Evolutionary conservation across 2,888 invertebrate species (phyloP).

Genomic region (Tryphoninae sp.): DNA sequence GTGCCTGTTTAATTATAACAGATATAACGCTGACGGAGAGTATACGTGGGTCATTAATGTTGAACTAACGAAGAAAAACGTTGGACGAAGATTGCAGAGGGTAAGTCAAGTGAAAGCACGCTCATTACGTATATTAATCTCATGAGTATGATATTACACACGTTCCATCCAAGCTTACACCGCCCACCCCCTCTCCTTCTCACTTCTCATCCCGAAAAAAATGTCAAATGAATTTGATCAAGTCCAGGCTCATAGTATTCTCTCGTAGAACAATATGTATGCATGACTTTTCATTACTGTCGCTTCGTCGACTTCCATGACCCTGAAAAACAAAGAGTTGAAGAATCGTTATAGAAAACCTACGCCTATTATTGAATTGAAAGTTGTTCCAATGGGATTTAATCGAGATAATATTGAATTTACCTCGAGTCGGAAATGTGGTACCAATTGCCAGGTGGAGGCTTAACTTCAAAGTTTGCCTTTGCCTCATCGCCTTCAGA

Average conservation of each 20-base stretch:
- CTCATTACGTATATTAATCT: constrained; percentile 40
- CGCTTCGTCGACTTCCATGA: constrained; percentile 90
- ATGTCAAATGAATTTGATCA: neutral
- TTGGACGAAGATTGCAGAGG: constrained; percentile 35
- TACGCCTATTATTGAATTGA: neutral
- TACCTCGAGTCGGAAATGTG: constrained; percentile 93
- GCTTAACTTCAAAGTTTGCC: constrained; percentile 78
- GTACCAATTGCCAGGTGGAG: constrained; percentile 93
- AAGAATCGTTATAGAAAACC: constrained; percentile 11
- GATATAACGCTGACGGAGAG: constrained; percentile 43
- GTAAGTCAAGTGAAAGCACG: neutral
- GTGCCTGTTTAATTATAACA: constrained; percentile 26
- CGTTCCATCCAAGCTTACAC: constrained; percentile 26
- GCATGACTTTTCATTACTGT: constrained; percentile 94
- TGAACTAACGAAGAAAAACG: constrained; percentile 19
- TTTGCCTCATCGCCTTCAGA: constrained; percentile 80
- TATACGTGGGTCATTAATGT: constrained; percentile 16
- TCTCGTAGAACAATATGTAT: constrained; percentile 97
- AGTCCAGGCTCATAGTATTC: constrained; percentile 86
- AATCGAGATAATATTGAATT: neutral
- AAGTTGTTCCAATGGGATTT: neutral
- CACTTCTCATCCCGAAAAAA: neutral
- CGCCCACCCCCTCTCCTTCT: neutral
- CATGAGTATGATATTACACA: constrained; percentile 36
- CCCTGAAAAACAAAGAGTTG: constrained; percentile 78